Evolutionary conservation across 2,113 vertebrate genomes (phyloP).

Genomic region (Psilopsiagon aurifrons): DNA sequence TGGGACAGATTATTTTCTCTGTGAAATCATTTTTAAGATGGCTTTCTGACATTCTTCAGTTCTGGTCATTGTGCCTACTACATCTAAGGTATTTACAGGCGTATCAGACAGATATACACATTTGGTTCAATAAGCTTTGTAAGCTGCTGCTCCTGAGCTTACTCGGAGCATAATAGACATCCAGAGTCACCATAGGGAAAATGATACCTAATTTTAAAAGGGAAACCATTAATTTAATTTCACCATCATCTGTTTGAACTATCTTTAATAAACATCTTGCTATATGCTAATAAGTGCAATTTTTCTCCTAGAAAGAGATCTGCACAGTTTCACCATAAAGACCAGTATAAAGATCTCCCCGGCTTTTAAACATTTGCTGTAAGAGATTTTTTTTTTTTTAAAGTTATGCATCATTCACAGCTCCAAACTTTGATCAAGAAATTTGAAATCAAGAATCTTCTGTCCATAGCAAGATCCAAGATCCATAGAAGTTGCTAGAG

Average conservation of each 20-base stretch:
- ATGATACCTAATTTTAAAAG: not conserved
- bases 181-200: not conserved
- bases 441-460: not conserved
- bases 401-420: not conserved
- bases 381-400: not conserved
- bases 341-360: not conserved
- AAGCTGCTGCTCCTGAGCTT: not conserved
- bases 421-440: not conserved
- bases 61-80: not conserved
- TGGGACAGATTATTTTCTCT: not conserved
- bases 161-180: fast-evolving
- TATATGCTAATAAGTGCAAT: not conserved
- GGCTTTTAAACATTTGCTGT: not conserved
- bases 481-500: not conserved
- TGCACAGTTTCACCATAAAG: not conserved
- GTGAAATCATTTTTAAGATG: not conserved
- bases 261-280: not conserved
- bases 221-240: not conserved
- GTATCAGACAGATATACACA: not conserved
- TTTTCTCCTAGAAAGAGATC: not conserved
- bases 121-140: not conserved
- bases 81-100: not conserved
- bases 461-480: not conserved
- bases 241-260: not conserved
- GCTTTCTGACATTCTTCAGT: not conserved